Base-by-base conservation (phyloP, 2,113 vertebrate genomes). In the Poicephalus meyeri region DNA sequence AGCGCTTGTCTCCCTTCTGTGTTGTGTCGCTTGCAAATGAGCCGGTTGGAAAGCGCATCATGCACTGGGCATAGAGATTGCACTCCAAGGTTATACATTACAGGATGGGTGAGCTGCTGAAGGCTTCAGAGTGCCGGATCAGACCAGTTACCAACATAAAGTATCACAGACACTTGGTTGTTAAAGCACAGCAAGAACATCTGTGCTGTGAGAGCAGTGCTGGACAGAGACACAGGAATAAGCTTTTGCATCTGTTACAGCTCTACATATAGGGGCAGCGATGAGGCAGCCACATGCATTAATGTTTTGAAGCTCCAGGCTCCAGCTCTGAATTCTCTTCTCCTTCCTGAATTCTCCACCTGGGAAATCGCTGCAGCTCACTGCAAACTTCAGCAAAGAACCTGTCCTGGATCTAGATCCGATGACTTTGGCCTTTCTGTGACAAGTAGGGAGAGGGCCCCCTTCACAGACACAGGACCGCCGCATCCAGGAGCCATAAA, bases 151-250 rank as follows among this genome's bases (percentile, higher is more conserved):
- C 6, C 26, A 4, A 18, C 12, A 6, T 4, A 4, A 8, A 17
- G 3, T 1, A 1, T 9, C 53, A 16, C 2, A 39, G 44, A n/a
- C n/a, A 6, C 5, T 42, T 17, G 70, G 13, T 7, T 78, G 31
- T 2, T 13, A 6, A 24, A 90, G 71, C 60, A 4, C 11, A 56
- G 79, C 44, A 31, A 60, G 68, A 56, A 14, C 18, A 2, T 37
- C 68, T 6, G 64, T 5, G 64, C 73, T 79, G 58, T 11, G 29
- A 68, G 69, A 26, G 84, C 33, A 89, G 46, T 88, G 94, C 88
- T 92, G 93, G 95, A 95, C 89, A 95, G 95, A 92, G 89, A 10
- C 92, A 94, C 11, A 7, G 77, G 20, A 41, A 70, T 6, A 4
- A 84, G 86, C 50, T 93, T 18, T n/a, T n/a, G 65, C 52, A 33